phyloP scores from a whole-genome alignment of 2,888 invertebrate species.

The Unio delphinus region DNA sequence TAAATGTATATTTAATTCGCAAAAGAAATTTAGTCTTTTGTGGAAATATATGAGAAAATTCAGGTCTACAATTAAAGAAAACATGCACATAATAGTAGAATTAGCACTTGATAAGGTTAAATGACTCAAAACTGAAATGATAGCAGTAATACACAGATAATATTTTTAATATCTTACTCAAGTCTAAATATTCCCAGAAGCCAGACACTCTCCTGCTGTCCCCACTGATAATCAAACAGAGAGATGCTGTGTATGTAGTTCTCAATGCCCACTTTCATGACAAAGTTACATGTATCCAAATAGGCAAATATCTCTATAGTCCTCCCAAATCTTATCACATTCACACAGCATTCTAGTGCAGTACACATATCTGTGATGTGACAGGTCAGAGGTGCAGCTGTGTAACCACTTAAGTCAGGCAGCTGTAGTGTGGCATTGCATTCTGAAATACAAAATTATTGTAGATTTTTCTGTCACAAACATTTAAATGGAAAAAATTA shows the following conservation, averaged over 20 bases:
- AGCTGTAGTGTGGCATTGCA: too few species aligned
- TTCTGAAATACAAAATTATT: too few species aligned
- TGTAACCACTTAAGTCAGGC: too few species aligned
- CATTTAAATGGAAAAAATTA: too few species aligned
- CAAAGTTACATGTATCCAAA: slow-evolving; percentile 15
- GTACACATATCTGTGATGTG: slow-evolving; percentile 9
- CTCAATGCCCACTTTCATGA: slow-evolving; percentile 11
- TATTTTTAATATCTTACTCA: too few species aligned
- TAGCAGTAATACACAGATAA: too few species aligned
- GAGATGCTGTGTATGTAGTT: slow-evolving; percentile 9
- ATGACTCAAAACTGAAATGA: too few species aligned
- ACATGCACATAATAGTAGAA: too few species aligned
- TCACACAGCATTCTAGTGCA: neutral
- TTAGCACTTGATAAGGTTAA: too few species aligned
- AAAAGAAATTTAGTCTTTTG: slow-evolving; percentile 4
- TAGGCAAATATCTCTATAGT: slow-evolving; percentile 8
- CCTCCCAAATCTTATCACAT: neutral
- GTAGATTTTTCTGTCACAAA: too few species aligned
- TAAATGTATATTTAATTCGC: neutral
- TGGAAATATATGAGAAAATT: slow-evolving; percentile 4
- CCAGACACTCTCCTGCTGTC: neutral
- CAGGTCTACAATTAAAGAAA: neutral
- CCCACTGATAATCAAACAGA: slow-evolving; percentile 17
- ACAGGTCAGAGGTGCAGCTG: slow-evolving; percentile 8
- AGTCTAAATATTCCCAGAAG: too few species aligned